Evolutionary conservation across 2,113 vertebrate genomes (phyloP).

Genomic region (Balaenoptera acutorostrata): DNA sequence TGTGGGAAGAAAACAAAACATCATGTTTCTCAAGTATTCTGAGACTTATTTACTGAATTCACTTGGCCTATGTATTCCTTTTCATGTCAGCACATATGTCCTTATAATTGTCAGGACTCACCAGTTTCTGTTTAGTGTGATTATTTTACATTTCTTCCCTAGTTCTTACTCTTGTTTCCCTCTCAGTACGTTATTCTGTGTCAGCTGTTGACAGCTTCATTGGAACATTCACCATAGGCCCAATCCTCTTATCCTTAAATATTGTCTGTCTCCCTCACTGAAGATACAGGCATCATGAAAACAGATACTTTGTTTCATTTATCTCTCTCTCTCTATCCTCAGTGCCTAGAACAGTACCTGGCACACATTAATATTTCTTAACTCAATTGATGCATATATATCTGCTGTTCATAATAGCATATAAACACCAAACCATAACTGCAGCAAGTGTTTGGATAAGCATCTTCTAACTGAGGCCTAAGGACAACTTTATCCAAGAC

Average conservation of each 20-base stretch:
- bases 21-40: constrained; percentile 34
- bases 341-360: background rate
- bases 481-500: background rate
- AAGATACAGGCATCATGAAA: background rate
- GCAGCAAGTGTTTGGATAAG: background rate
- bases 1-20: constrained; percentile 8
- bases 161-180: background rate
- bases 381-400: background rate
- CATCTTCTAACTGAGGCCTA: background rate
- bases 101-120: background rate
- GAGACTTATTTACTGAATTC: constrained; percentile 27
- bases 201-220: background rate
- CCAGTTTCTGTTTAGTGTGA: constrained; percentile 5
- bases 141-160: background rate
- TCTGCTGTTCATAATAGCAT: background rate
- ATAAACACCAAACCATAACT: background rate
- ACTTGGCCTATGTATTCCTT: constrained; percentile 1
- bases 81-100: background rate
- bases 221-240: background rate
- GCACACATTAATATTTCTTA: background rate
- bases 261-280: background rate
- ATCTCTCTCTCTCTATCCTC: background rate
- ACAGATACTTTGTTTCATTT: background rate
- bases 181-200: background rate
- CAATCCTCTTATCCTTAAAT: background rate